Conservation (phyloP, 2,888 invertebrate species). For the Cephus sareptanus region DNA sequence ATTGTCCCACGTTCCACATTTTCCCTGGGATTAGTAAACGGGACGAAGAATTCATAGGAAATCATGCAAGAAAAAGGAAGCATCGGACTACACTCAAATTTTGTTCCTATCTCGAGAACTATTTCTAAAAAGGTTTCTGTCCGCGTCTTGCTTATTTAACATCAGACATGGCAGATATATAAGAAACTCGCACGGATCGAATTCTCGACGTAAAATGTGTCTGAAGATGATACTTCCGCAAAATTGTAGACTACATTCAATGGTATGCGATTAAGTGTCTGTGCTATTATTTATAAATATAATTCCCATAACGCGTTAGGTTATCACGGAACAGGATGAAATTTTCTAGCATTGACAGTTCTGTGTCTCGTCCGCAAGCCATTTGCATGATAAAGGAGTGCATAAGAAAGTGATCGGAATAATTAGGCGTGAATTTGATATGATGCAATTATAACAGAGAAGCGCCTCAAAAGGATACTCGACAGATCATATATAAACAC, state of each 20-base stretch:
- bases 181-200: not conserved
- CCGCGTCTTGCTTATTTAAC: not conserved
- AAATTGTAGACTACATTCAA: conserved; percentile 9
- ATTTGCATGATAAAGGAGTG: not conserved
- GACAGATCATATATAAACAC: not conserved
- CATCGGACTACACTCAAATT: conserved; percentile 10
- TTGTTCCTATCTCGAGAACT: conserved; percentile 21
- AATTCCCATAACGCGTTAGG: not conserved
- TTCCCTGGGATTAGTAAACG: not conserved
- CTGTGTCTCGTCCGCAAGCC: not conserved
- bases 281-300: conserved; percentile 21
- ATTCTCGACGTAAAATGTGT: not conserved
- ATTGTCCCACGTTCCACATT: not conserved
- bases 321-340: not conserved
- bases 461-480: not conserved
- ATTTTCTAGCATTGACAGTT: not conserved
- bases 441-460: not conserved
- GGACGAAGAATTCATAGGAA: conserved; percentile 3
- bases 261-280: conserved; percentile 16
- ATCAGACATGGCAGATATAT: not conserved
- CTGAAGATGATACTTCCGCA: conserved; percentile 3
- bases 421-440: not conserved
- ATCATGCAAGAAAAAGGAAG: not conserved
- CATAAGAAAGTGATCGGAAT: not conserved
- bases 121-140: not conserved